Conservation (phyloP, 2,113 vertebrate species). For the Calonectris borealis region DNA sequence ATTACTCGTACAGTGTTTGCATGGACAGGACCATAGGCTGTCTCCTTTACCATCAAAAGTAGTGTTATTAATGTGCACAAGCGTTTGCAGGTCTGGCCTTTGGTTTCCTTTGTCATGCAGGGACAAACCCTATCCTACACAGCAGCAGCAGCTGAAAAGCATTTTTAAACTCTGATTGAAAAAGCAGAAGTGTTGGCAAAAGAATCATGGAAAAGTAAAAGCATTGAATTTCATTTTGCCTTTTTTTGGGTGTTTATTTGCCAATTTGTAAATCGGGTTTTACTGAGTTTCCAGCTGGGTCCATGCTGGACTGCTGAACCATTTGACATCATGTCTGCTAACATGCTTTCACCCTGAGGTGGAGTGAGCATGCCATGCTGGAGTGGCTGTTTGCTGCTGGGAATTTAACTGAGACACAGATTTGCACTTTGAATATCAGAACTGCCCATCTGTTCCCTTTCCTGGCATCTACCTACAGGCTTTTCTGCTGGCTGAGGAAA, state of each 20-base stretch:
- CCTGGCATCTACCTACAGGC: background rate
- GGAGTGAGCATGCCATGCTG: background rate
- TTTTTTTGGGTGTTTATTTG: background rate
- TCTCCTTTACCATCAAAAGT: background rate
- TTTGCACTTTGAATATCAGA: conserved; percentile 28
- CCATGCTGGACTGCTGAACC: background rate
- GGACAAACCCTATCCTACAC: background rate
- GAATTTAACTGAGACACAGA: conserved; percentile 29
- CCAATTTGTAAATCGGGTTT: background rate
- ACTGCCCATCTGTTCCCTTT: conserved; percentile 44
- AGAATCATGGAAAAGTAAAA: background rate
- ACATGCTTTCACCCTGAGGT: background rate
- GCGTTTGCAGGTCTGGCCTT: background rate
- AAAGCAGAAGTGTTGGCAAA: background rate
- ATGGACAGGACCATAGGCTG: background rate
- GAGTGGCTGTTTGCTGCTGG: conserved; percentile 13
- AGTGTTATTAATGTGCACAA: background rate
- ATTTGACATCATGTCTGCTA: background rate
- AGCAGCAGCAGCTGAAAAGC: background rate
- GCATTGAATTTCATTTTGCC: background rate
- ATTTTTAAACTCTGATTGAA: background rate
- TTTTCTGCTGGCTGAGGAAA: background rate
- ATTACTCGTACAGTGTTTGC: background rate
- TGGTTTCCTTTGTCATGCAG: background rate
- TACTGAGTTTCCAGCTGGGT: background rate